Evolutionary conservation across 2,797 vertebrate species (phyloP).

Genomic region (Coendou prehensilis): DNA sequence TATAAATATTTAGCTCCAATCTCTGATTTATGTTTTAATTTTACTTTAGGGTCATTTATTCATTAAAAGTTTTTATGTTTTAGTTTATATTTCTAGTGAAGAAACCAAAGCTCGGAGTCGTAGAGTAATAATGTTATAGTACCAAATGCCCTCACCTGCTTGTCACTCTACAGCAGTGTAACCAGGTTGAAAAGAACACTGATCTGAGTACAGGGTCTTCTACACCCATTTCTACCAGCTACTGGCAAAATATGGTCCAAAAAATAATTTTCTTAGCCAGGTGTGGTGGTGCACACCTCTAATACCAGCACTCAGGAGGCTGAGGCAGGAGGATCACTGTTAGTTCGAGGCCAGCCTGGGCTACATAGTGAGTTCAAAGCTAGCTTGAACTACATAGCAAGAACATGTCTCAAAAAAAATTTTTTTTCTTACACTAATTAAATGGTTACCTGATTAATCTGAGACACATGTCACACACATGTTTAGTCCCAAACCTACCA

Average conservation of each 20-base stretch:
- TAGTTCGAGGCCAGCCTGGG: not conserved
- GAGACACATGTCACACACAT: not conserved
- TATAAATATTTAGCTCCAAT: slow-evolving; percentile 16
- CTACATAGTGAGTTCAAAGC: not conserved
- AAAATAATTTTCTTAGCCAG: not conserved
- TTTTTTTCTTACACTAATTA: not conserved
- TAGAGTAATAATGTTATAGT: not conserved
- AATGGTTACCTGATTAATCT: not conserved
- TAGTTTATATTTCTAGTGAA: slow-evolving; percentile 43
- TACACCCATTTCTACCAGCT: not conserved
- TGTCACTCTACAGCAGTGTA: not conserved
- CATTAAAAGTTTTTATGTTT: slow-evolving; percentile 7
- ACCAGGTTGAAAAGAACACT: not conserved
- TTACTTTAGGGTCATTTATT: slow-evolving; percentile 33
- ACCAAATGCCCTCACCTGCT: not conserved
- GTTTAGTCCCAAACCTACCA: not conserved
- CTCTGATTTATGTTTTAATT: slow-evolving; percentile 10
- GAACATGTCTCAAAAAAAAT: not conserved
- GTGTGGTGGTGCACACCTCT: not conserved
- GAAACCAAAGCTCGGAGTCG: not conserved
- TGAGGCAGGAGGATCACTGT: not conserved
- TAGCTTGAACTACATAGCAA: not conserved
- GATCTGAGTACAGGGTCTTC: not conserved
- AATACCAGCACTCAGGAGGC: not conserved
- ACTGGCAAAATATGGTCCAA: not conserved